phyloP scores from a whole-genome alignment of 2,113 vertebrate genomes.

The Regulus satrapa region DNA sequence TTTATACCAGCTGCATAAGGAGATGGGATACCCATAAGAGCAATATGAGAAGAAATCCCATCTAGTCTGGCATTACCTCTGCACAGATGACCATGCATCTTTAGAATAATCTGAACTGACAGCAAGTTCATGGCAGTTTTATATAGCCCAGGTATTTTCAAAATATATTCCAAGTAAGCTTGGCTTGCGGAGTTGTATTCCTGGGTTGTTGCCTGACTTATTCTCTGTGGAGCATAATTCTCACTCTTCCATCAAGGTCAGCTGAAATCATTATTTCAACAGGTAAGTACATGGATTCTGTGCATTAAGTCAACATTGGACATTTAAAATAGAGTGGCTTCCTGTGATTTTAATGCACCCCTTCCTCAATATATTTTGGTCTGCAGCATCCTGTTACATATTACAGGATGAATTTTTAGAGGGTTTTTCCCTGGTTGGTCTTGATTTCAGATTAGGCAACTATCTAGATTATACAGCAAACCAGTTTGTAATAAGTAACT shows the following conservation, averaged over 20 bases:
- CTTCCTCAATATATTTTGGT: neutral
- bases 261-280: neutral
- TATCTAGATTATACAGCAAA: neutral
- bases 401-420: neutral
- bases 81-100: neutral
- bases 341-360: neutral
- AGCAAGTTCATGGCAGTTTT: neutral
- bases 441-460: neutral
- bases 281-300: neutral
- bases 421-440: neutral
- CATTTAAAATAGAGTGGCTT: neutral
- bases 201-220: neutral
- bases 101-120: neutral
- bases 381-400: neutral
- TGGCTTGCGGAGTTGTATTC: neutral
- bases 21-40: neutral
- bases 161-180: neutral
- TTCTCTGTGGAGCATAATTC: neutral
- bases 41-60: neutral
- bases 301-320: neutral
- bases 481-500: neutral
- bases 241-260: neutral
- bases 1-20: neutral
- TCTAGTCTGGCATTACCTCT: neutral
- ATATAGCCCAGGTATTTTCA: neutral